Base-by-base conservation (phyloP, 2,797 vertebrate species). In the Lepilemur septentrionalis region DNA sequence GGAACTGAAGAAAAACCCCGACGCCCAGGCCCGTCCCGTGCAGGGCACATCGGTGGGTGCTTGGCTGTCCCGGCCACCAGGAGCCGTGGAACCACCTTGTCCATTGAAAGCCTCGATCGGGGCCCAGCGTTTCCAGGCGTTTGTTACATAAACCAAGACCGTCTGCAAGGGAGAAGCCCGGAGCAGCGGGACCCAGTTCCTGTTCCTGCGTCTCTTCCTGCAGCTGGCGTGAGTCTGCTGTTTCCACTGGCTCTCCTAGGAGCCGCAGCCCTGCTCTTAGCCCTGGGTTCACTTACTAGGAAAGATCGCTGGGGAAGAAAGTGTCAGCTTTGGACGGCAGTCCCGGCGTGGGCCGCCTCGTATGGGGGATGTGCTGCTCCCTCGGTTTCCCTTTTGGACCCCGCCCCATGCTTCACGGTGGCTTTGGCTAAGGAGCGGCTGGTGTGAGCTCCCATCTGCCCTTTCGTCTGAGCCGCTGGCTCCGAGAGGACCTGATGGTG, bases 191-290 rank as follows among this genome's bases (percentile, higher is more conserved):
- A 55, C 57, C 2, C 2, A 0, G 13, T 28, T 75, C 32, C 43
- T 9, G 0, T 23, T 13, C 73, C 73, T 0, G 0, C 7, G 11
- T 5, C 23, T 46, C 86, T 25, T 17, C 35, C 38, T 22, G 48
- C 20, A n/a, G 43, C 12, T 0, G 3, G 23, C 32, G 23, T 70
- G 88, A 61, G 41, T 41, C 20, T 55, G 87, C 12, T 30, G 32
- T 8, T 92, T 84, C 80, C 25, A 5, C 46, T 28, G 3, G 65
- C 82, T 93, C 89, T 76, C 83, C 70, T 22, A 28, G 70, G 89
- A 88, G 52, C 9, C 0, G 6, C 0, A 1, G 52, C 41, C 75
- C 79, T 96, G 43, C 92, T 89, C 87, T 95, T 89, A 93, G 73
- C 75, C 7, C 50, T 2, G 30, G 35, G 38, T 52, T 91, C 65